Percentiles rank a stretch among this genome's conserved stretches.
These are phyloP conservation scores for Tuberolachnus salignus DNA, from an alignment of 2,888 invertebrate species.

Conservation along the genomic window DNA sequence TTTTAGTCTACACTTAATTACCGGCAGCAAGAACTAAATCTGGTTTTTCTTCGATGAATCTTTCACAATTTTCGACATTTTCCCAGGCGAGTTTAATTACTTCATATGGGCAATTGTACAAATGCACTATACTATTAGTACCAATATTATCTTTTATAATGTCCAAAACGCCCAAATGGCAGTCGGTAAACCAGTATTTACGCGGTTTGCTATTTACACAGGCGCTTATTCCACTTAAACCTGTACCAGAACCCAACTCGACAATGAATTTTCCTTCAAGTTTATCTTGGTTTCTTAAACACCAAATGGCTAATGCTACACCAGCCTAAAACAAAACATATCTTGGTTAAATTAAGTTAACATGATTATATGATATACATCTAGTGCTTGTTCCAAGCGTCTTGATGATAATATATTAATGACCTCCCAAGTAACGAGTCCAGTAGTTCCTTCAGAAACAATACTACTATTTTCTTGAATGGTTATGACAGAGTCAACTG, in stretches of 20 bases:
- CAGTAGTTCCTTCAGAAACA: constrained; percentile 80
- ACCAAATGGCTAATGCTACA: constrained; percentile 75
- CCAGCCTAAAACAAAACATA: constrained; percentile 69
- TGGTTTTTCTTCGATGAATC: constrained; percentile 48
- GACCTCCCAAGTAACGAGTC: constrained; percentile 80
- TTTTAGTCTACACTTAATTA: constrained; percentile 54
- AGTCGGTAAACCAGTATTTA: constrained; percentile 72
- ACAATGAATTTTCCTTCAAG: constrained; percentile 69
- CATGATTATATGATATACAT: not conserved
- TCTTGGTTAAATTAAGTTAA: not conserved
- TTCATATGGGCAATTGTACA: constrained; percentile 55
- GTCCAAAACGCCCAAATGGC: constrained; percentile 71
- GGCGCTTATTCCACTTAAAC: constrained; percentile 73
- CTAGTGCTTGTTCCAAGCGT: too few relatives aligned
- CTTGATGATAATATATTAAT: constrained; percentile 25
- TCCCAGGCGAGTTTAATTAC: constrained; percentile 58
- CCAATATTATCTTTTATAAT: constrained; percentile 70
- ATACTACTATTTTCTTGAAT: constrained; percentile 75
- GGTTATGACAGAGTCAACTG: constrained; percentile 62
- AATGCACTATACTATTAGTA: constrained; percentile 65
- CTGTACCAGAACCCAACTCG: constrained; percentile 77
- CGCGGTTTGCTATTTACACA: constrained; percentile 67
- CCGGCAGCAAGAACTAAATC: constrained; percentile 60
- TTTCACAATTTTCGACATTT: constrained; percentile 31
- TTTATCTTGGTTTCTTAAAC: constrained; percentile 66